Conservation (phyloP, 2,797 vertebrate species). For the Meda fulgida region DNA sequence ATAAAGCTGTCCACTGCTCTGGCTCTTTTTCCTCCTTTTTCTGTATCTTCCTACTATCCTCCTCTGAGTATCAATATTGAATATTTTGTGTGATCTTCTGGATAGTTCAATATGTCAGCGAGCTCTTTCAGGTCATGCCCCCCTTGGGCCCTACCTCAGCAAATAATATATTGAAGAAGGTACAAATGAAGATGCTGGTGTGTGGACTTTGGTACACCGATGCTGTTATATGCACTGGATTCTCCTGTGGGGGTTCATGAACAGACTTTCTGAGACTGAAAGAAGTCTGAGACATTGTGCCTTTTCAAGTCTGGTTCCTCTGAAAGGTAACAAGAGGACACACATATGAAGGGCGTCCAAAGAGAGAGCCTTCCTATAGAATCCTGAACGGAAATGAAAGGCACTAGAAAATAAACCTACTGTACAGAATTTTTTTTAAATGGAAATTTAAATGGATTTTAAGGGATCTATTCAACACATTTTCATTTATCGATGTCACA, state of each 20-base stretch:
- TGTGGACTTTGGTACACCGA: constrained; percentile 54
- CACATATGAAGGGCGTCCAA: background rate
- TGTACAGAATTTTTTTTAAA: background rate
- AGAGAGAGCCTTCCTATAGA: background rate
- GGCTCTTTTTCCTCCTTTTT: constrained; percentile 26
- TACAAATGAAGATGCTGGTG: constrained; percentile 65
- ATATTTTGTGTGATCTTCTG: constrained; percentile 61
- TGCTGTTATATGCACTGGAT: constrained; percentile 47
- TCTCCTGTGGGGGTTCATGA: constrained; percentile 41
- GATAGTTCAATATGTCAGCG: constrained; percentile 62
- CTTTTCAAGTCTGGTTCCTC: background rate
- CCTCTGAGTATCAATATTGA: constrained; percentile 64
- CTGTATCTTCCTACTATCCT: constrained; percentile 36
- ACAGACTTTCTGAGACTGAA: constrained; percentile 13
- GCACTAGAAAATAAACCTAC: background rate
- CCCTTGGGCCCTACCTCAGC: constrained; percentile 45
- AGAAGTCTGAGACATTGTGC: background rate
- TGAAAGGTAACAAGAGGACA: constrained; percentile 10
- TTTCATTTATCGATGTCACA: no score
- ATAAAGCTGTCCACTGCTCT: background rate
- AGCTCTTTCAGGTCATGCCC: constrained; percentile 51
- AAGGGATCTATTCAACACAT: no score
- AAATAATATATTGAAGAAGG: constrained; percentile 67
- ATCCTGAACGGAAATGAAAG: background rate
- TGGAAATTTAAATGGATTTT: background rate